Conservation (phyloP, 2,797 vertebrate species). For the Rhinatrema bivittatum region DNA sequence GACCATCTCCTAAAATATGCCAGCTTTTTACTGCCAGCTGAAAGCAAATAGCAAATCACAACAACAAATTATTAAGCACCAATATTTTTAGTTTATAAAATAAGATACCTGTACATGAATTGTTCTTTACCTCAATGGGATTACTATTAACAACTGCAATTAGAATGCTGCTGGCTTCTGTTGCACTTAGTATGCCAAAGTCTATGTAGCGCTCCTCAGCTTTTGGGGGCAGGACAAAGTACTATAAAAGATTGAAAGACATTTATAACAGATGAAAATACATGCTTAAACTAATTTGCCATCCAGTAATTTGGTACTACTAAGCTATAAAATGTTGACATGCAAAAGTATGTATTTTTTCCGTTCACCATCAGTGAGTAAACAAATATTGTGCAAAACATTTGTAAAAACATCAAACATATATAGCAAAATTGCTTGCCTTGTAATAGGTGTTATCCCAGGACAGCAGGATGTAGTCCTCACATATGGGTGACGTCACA, state of each 20-base stretch:
- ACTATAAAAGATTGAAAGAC: slow-evolving; percentile 55
- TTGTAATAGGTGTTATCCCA: no score
- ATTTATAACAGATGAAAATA: slow-evolving; percentile 6
- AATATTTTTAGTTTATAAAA: no score
- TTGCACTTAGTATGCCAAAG: slow-evolving; percentile 87
- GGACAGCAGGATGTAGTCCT: no score
- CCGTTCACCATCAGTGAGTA: no score
- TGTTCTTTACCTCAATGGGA: slow-evolving; percentile 85
- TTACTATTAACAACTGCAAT: slow-evolving; percentile 94
- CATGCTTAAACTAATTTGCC: not conserved
- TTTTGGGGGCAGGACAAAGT: slow-evolving; percentile 81
- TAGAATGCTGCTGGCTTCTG: slow-evolving; percentile 81
- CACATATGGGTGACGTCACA: no score
- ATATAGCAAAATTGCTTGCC: no score
- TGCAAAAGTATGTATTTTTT: no score
- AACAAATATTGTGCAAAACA: no score
- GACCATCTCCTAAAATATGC: slow-evolving; percentile 90
- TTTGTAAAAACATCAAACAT: no score
- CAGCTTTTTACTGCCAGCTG: slow-evolving; percentile 94
- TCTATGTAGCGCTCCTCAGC: slow-evolving; percentile 81
- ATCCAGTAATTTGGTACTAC: no score
- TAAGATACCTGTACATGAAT: slow-evolving; percentile 12
- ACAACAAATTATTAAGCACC: no score
- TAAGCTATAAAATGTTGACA: no score
- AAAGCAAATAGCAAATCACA: slow-evolving; percentile 33